Evolutionary conservation across 2,113 vertebrate species (phyloP).

Genomic region (Tor tambroides): DNA sequence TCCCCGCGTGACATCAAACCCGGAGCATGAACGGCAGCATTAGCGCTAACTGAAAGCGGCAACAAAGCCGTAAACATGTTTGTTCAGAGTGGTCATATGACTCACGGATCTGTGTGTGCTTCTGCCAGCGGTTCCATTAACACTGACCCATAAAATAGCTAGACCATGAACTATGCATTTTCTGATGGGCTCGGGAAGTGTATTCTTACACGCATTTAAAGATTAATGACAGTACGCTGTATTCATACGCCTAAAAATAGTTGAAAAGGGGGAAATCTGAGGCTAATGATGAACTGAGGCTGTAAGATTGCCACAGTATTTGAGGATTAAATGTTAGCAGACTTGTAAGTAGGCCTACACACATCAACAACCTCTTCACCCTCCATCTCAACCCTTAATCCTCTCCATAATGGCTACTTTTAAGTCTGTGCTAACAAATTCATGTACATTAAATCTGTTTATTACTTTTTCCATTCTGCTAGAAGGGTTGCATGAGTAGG

Average conservation of each 20-base stretch:
- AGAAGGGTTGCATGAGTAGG: background rate
- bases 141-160: conserved; percentile 20
- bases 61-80: conserved; percentile 23
- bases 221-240: background rate
- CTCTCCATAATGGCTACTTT: background rate
- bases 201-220: conserved; percentile 15
- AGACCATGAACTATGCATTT: conserved; percentile 29
- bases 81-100: conserved; percentile 20
- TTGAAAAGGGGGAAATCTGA: background rate
- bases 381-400: no score
- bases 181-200: conserved; percentile 7
- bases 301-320: background rate
- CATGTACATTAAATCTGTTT: background rate
- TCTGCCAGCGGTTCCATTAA: conserved; percentile 39
- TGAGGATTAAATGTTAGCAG: background rate
- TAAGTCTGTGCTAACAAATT: background rate
- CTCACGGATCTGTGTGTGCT: background rate
- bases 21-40: background rate
- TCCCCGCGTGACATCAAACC: conserved; percentile 12
- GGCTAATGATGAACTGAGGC: background rate
- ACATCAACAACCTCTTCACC: background rate
- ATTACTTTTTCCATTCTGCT: conserved; percentile 20
- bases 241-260: background rate
- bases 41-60: background rate
- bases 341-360: background rate